Conservation (phyloP, 1,140 invertebrate species). For the Saxidomus purpurata region DNA sequence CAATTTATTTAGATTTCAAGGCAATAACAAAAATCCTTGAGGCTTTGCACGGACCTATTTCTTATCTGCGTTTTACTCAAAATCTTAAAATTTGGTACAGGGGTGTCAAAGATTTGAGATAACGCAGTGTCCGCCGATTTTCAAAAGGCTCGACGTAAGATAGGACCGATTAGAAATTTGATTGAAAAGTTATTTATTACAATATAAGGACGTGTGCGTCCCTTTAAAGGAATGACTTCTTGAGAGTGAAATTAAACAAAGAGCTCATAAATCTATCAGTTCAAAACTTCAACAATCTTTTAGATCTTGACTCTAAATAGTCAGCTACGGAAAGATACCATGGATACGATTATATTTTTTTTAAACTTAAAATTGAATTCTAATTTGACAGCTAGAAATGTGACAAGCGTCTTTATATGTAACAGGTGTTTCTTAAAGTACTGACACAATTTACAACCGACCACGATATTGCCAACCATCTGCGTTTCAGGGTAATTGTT, state of each 20-base stretch:
- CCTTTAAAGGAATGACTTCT: neutral
- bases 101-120: slow-evolving; percentile 37
- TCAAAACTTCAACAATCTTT: neutral
- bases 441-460: too few relatives aligned
- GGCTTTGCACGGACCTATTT: neutral
- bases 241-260: slow-evolving; percentile 34
- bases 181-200: slow-evolving; percentile 40
- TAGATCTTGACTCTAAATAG: neutral
- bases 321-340: too few relatives aligned
- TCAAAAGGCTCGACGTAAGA: slow-evolving; percentile 26
- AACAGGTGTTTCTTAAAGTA: too few relatives aligned
- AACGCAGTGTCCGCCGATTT: slow-evolving; percentile 15
- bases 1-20: neutral
- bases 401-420: too few relatives aligned
- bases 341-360: too few relatives aligned
- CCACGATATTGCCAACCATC: too few relatives aligned
- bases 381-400: too few relatives aligned
- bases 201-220: neutral
- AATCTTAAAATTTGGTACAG: slow-evolving; percentile 15
- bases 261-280: slow-evolving; percentile 12
- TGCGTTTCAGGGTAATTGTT: too few relatives aligned
- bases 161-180: slow-evolving; percentile 24
- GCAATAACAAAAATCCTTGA: slow-evolving; percentile 6
- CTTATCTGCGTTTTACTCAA: slow-evolving; percentile 18
- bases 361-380: too few relatives aligned